Conservation (phyloP, 2,888 invertebrate genomes). For the Pheosia tremula region DNA sequence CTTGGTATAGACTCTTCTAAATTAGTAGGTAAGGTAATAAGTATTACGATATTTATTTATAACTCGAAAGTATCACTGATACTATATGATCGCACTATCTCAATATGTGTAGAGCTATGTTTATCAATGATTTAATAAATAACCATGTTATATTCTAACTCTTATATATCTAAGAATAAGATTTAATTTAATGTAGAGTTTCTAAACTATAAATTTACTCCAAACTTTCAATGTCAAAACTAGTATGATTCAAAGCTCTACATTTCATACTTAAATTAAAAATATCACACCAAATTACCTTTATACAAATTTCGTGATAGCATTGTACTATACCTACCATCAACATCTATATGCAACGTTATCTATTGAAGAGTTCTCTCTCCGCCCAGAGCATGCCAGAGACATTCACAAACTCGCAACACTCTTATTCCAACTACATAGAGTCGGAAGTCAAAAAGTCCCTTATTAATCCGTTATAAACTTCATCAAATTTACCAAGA, state of each 20-base stretch:
- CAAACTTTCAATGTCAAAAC: neutral
- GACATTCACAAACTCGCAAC: conserved; percentile 35
- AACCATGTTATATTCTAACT: too few species aligned
- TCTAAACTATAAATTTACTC: too few species aligned
- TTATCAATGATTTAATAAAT: too few species aligned
- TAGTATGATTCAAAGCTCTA: neutral
- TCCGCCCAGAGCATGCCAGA: conserved; percentile 73
- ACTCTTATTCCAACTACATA: conserved; percentile 30
- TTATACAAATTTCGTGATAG: neutral
- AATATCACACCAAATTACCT: neutral
- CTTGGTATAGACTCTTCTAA: too few species aligned
- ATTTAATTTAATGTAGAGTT: too few species aligned
- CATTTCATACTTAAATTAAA: neutral
- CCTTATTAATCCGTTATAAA: conserved; percentile 44
- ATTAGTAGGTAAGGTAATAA: too few species aligned
- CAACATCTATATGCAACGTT: conserved; percentile 45
- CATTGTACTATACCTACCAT: conserved; percentile 10
- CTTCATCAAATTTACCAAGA: conserved; percentile 49
- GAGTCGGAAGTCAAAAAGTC: conserved; percentile 36
- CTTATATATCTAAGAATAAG: too few species aligned
- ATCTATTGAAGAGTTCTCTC: conserved; percentile 72
- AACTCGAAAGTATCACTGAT: too few species aligned
- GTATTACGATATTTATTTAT: too few species aligned
- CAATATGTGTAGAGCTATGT: too few species aligned
- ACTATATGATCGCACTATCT: too few species aligned